Percentiles rank a stretch among this genome's conserved stretches.
These are phyloP conservation scores for Alviniconcha marisindica DNA, from an alignment of 1,140 invertebrate genomes.

Conservation along the genomic window DNA sequence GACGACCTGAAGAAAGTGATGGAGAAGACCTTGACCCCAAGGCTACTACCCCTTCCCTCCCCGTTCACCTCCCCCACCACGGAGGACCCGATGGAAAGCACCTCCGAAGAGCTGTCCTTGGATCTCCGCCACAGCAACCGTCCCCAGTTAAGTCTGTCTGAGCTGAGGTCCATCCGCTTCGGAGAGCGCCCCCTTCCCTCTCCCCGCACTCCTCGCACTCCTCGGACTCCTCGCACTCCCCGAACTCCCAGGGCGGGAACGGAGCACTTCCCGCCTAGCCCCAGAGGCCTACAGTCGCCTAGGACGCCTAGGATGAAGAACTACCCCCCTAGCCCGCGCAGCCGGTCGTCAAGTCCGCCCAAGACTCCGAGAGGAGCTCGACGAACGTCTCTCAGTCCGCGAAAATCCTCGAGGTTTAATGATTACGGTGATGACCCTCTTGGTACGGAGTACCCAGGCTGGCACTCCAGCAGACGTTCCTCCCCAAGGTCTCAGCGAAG, in stretches of 20 bases:
- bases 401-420: neutral
- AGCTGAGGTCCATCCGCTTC: neutral
- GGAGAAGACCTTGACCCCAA: neutral
- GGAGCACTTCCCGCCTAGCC: neutral
- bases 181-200: neutral
- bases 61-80: neutral
- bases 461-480: too few species aligned
- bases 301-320: neutral
- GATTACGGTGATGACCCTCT: too few species aligned
- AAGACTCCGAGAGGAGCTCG: neutral
- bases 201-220: too few species aligned
- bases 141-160: neutral
- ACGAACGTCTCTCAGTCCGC: neutral
- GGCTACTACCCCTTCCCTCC: neutral
- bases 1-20: slow-evolving; percentile 17
- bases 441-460: too few species aligned
- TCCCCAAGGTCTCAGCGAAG: too few species aligned
- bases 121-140: neutral
- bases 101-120: neutral
- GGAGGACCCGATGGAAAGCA: neutral
- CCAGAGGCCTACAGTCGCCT: neutral
- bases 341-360: neutral
- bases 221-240: too few species aligned
- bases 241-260: neutral
- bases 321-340: slow-evolving; percentile 7